Conservation (phyloP, 2,888 invertebrate genomes). For the Lacanobia oleracea region DNA sequence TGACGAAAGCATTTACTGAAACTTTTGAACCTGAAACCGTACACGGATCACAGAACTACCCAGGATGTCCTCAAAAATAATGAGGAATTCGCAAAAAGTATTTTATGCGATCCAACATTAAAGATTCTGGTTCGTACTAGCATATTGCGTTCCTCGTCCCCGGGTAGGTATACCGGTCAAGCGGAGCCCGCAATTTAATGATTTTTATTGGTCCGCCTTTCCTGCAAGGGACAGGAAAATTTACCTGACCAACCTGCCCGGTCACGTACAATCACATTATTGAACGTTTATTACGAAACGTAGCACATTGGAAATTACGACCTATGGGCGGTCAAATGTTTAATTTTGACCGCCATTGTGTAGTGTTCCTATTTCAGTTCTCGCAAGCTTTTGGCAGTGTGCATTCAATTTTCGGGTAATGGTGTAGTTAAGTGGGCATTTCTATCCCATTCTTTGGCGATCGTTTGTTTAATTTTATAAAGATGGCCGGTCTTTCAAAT, state of each 20-base stretch:
- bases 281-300: constrained; percentile 82
- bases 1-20: not conserved
- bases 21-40: constrained; percentile 5
- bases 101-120: constrained; percentile 71
- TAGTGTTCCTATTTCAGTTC: constrained; percentile 47
- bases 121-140: constrained; percentile 72
- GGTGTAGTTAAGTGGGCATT: constrained; percentile 23
- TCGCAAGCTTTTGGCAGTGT: constrained; percentile 22
- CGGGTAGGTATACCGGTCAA: constrained; percentile 71
- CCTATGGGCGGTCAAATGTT: constrained; percentile 66
- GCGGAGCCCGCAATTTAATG: constrained; percentile 82
- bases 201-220: constrained; percentile 83
- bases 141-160: constrained; percentile 75
- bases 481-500: not conserved
- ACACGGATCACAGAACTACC: constrained; percentile 35
- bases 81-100: constrained; percentile 53
- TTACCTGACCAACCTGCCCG: constrained; percentile 77
- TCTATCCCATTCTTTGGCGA: constrained; percentile 22
- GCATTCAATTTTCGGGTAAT: constrained; percentile 44
- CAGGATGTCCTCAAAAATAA: constrained; percentile 51
- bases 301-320: constrained; percentile 78
- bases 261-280: constrained; percentile 81
- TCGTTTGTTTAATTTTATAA: constrained; percentile 27
- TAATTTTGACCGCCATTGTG: constrained; percentile 70
- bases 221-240: constrained; percentile 80